Evolutionary conservation across 2,113 vertebrate species (phyloP), one percentile per base, ranked within the genome.

Genomic region (Pseudorectes ferrugineus): DNA sequence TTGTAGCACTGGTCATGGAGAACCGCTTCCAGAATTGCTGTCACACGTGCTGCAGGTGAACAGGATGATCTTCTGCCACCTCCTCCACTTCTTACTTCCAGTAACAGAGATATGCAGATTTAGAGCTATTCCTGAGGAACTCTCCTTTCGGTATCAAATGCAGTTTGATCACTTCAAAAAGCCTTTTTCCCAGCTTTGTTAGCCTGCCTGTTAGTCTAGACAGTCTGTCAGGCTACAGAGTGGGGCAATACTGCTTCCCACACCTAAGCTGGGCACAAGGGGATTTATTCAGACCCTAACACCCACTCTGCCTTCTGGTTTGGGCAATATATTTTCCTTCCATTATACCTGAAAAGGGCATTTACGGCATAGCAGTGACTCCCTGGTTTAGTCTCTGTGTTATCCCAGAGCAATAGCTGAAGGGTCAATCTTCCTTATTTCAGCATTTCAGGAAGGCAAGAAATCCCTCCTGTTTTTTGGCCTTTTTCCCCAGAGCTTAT

Each of bases 1-100:
- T 25, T 67, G 24, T 26, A 65, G 76, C 49, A 42, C 11, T 0
- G 0, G 6, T 38, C 24, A 4, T 23, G 21, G 42, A 77, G 22
- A 93, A 14, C 4, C 1, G 1, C 65, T 72, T 57, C n/a, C 20
- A 59, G 40, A 75, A 18, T 10, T 52, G 38, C 51, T 85, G 43
- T 74, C 43, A 48, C 0, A 16, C 1, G 2, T 16, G 22, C 10
- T 82, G 35, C 26, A 67, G 51, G 35, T 35, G 43, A 66, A 20
- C 25, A 81, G 42, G 23, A 54, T 19, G 22, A 29, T n/a, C 22
- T 67, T 75, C 54, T 61, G 11, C 11, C 22, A 33, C 25, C 18
- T 86, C 26, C 12, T 73, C 67, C 15, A n/a, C 24, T 55, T 33
- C 42, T 74, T 17, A 11, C 33, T 45, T 73, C 58, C 42, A 68